Evolutionary conservation across 2,888 invertebrate genomes (phyloP).

Genomic region (Agrotis ipsilon): DNA sequence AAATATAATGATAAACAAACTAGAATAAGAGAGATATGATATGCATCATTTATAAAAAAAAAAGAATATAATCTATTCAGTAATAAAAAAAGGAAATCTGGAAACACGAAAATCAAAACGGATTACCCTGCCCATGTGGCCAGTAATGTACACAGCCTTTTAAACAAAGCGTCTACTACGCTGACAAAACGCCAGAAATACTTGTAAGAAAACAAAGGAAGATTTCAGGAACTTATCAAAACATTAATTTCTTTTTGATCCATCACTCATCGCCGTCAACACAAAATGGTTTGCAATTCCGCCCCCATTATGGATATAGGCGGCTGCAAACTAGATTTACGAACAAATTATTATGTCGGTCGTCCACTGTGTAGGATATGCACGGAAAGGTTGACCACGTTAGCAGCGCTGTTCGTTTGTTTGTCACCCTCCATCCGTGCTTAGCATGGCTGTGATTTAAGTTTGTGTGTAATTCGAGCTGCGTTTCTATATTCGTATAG

Average conservation of each 20-base stretch:
- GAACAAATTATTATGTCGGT: slow-evolving; percentile 46
- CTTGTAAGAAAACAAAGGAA: slow-evolving; percentile 32
- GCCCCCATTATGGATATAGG: slow-evolving; percentile 29
- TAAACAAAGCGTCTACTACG: slow-evolving; percentile 26
- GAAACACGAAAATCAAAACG: background rate
- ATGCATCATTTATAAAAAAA: background rate
- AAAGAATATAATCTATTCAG: background rate
- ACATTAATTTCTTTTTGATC: slow-evolving; percentile 50
- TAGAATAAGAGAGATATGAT: too few species aligned
- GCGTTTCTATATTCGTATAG: background rate
- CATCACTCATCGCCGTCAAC: slow-evolving; percentile 46
- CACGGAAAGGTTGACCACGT: background rate
- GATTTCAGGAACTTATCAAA: slow-evolving; percentile 44
- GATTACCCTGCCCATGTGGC: background rate
- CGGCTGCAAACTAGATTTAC: slow-evolving; percentile 49
- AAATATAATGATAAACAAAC: background rate
- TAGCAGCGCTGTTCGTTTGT: background rate
- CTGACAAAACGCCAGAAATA: slow-evolving; percentile 28
- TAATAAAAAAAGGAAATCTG: background rate
- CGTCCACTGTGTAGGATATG: background rate
- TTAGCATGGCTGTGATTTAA: background rate
- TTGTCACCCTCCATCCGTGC: background rate
- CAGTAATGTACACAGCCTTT: slow-evolving; percentile 20
- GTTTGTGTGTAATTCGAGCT: too few species aligned
- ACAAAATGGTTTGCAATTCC: slow-evolving; percentile 42